Base-by-base conservation (phyloP, 2,113 vertebrate species). In the Sminthopsis crassicaudata region DNA sequence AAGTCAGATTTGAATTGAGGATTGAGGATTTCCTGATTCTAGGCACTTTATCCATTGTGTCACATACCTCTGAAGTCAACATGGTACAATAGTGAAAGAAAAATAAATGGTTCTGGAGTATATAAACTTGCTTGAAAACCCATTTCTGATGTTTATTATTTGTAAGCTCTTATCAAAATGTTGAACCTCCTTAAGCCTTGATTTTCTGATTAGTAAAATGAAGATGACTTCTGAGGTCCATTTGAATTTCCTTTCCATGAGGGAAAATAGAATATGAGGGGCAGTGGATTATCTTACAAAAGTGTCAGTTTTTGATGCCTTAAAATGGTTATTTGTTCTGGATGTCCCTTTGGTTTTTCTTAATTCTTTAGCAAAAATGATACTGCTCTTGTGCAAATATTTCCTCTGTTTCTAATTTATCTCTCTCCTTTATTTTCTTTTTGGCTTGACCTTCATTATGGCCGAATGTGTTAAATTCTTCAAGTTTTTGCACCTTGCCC, bases 301-400 rank as follows among this genome's bases (percentile, higher is more conserved):
- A 0, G 26, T 8, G 4, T 14, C 22, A n/a, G 5, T 22, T 48
- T 25, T 8, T 3, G 3, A 53, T 25, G 10, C 30, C 30, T 67
- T 36, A 12, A 67, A 36, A 30, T 67, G 60, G 60, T 8, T 6
- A 46, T 51, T 76, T 30, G 27, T 8, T 2, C 53, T 84, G n/a
- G n/a, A 36, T 76, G 22, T 42, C 19, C 16, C 19, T 84, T 16
- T 23, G n/a, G 6, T 42, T 36, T 16, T 84, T 23, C 16, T 42
- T 0, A n/a, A 12, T 19, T 48, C 26, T 48, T 88, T 22, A 0
- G 0, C 50, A 3, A 51, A 36, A 12, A 23, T 25, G 9, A 0
- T 0, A 27, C 24, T 24, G 2, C 0, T 27, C n/a, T 67, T 42
- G 3, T 12, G 8, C 7, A 0, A 24, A 23, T 8, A 5, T 0